phyloP scores from a whole-genome alignment of 2,888 invertebrate genomes.

The Drosophila nr. medialis region DNA sequence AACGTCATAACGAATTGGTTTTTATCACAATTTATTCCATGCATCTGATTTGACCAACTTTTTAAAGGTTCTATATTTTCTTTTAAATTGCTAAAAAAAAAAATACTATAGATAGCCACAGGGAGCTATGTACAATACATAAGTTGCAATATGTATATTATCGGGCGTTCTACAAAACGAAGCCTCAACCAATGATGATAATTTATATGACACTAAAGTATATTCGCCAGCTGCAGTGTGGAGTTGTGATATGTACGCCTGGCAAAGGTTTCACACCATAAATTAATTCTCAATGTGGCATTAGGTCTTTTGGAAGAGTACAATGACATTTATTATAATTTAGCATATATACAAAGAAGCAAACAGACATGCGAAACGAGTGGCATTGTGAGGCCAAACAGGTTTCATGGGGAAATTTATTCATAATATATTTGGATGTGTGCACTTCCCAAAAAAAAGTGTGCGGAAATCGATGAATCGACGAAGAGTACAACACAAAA shows the following conservation, averaged over 20 bases:
- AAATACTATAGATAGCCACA: neutral
- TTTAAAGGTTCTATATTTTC: neutral
- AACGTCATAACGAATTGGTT: neutral
- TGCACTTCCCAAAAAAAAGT: constrained; percentile 15
- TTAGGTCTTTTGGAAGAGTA: constrained; percentile 54
- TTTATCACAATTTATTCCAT: no score
- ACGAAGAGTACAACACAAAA: neutral
- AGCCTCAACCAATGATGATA: neutral
- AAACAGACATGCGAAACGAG: constrained; percentile 23
- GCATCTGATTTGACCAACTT: no score
- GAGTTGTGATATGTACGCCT: constrained; percentile 13
- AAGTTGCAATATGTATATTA: neutral
- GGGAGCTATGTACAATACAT: neutral
- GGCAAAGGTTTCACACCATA: constrained; percentile 68
- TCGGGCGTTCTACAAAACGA: neutral
- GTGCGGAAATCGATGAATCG: no score
- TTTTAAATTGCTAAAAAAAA: neutral
- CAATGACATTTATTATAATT: constrained; percentile 81
- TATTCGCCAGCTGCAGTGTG: constrained; percentile 23
- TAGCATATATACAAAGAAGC: constrained; percentile 48
- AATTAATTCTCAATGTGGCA: constrained; percentile 72
- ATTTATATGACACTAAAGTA: constrained; percentile 48
- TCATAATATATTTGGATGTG: constrained; percentile 43
- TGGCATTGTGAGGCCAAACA: constrained; percentile 12
- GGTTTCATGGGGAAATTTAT: constrained; percentile 31